These are phyloP conservation scores for Hofmannophila pseudospretella DNA, from an alignment of 2,888 invertebrate genomes.

Conservation along the genomic window DNA sequence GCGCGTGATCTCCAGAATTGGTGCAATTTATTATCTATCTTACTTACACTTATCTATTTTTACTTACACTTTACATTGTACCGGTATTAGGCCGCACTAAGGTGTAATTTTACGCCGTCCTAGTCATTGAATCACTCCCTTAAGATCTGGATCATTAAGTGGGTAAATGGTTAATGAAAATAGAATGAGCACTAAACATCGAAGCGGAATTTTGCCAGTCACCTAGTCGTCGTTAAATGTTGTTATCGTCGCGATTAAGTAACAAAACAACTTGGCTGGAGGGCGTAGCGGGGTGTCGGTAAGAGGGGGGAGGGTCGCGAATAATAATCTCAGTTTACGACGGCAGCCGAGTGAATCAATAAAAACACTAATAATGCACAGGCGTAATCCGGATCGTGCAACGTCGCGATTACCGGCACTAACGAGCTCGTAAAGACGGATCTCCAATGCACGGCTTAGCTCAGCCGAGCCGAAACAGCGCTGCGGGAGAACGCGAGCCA, in stretches of 20 bases:
- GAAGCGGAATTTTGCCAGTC: slow-evolving; percentile 76
- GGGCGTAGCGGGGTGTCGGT: slow-evolving; percentile 37
- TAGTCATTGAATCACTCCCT: slow-evolving; percentile 72
- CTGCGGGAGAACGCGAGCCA: slow-evolving; percentile 27
- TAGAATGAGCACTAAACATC: slow-evolving; percentile 78
- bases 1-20: too few relatives aligned
- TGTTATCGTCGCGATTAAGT: slow-evolving; percentile 77
- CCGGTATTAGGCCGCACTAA: slow-evolving; percentile 55
- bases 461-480: slow-evolving; percentile 49
- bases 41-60: too few relatives aligned
- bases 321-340: slow-evolving; percentile 78
- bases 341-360: slow-evolving; percentile 77
- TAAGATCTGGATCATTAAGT: slow-evolving; percentile 76
- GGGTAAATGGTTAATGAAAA: slow-evolving; percentile 78
- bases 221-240: slow-evolving; percentile 77
- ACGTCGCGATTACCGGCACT: slow-evolving; percentile 72
- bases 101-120: slow-evolving; percentile 67
- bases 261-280: slow-evolving; percentile 71
- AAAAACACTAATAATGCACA: slow-evolving; percentile 79
- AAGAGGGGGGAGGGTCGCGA: slow-evolving; percentile 56
- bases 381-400: slow-evolving; percentile 73
- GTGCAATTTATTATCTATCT: too few relatives aligned
- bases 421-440: slow-evolving; percentile 76
- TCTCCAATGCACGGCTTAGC: slow-evolving; percentile 70
- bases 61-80: background rate